These are phyloP conservation scores for Buphagus erythrorhynchus DNA, from an alignment of 2,797 vertebrate genomes.

Conservation along the genomic window DNA sequence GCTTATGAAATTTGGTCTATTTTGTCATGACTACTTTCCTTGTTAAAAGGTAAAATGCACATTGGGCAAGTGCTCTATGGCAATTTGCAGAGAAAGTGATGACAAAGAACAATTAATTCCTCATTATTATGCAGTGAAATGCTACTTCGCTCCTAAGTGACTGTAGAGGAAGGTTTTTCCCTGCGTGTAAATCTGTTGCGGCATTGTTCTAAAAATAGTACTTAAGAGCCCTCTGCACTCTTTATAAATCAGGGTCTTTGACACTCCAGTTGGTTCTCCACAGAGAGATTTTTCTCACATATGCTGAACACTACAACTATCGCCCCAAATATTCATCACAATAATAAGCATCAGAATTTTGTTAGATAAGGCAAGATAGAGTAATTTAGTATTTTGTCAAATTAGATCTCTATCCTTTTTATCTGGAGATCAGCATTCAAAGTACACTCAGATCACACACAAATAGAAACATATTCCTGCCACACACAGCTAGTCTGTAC, in stretches of 20 bases:
- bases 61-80: slow-evolving; percentile 75
- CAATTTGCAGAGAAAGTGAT: slow-evolving; percentile 82
- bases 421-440: slow-evolving; percentile 68
- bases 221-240: slow-evolving; percentile 75
- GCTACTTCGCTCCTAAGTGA: slow-evolving; percentile 79
- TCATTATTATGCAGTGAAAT: slow-evolving; percentile 81
- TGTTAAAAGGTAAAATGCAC: slow-evolving; percentile 79
- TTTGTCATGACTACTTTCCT: slow-evolving; percentile 77
- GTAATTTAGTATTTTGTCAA: slow-evolving; percentile 71
- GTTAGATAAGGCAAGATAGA: slow-evolving; percentile 59
- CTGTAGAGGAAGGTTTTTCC: slow-evolving; percentile 54
- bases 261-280: slow-evolving; percentile 53
- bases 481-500: slow-evolving; percentile 60
- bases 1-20: slow-evolving; percentile 72
- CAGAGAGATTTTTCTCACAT: slow-evolving; percentile 17
- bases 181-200: slow-evolving; percentile 74
- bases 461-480: slow-evolving; percentile 65
- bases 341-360: slow-evolving; percentile 61
- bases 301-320: slow-evolving; percentile 53
- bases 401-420: slow-evolving; percentile 68
- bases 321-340: slow-evolving; percentile 41
- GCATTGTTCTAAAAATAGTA: slow-evolving; percentile 82
- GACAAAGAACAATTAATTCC: slow-evolving; percentile 82
- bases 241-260: slow-evolving; percentile 78
- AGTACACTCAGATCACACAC: slow-evolving; percentile 57